These are phyloP conservation scores for Phanerotoma sp. DNA, from an alignment of 2,888 invertebrate genomes.

Conservation along the genomic window DNA sequence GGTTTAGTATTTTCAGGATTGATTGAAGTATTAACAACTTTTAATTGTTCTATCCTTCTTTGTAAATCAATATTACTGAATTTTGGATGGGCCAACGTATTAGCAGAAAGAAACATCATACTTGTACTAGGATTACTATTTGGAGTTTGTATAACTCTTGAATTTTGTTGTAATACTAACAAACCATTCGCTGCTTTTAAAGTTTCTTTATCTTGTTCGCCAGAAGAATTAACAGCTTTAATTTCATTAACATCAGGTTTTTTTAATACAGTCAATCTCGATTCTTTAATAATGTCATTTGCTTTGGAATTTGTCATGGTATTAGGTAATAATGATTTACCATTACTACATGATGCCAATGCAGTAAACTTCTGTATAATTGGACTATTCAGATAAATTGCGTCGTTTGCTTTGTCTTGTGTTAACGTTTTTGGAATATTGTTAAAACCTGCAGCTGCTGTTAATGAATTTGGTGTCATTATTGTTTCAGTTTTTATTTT, in stretches of 20 bases:
- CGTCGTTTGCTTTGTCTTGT: not conserved
- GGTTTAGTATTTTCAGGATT: not conserved
- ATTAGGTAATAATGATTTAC: conserved; percentile 30
- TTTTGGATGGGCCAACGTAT: conserved; percentile 4
- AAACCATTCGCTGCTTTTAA: conserved; percentile 34
- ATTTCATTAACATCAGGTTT: conserved; percentile 13
- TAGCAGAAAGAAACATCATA: not conserved
- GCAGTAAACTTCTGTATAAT: conserved; percentile 19
- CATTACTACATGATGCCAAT: conserved; percentile 25
- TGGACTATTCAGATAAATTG: not conserved
- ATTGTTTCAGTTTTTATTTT: too few species aligned
- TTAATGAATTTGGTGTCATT: too few species aligned
- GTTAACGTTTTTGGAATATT: too few species aligned
- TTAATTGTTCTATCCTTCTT: conserved; percentile 1
- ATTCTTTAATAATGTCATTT: conserved; percentile 42
- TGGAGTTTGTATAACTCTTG: conserved; percentile 31
- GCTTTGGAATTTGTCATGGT: conserved; percentile 31
- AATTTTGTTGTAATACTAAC: conserved; percentile 36
- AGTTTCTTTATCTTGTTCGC: conserved; percentile 33
- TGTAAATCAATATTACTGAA: conserved; percentile 4
- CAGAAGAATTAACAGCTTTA: not conserved
- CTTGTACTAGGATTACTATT: conserved; percentile 26
- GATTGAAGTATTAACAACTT: conserved; percentile 7
- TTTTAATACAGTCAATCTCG: conserved; percentile 40
- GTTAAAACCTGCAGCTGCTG: too few species aligned